These are phyloP conservation scores for Pseudolycoriella hygida DNA, from an alignment of 2,888 invertebrate genomes.

Conservation along the genomic window DNA sequence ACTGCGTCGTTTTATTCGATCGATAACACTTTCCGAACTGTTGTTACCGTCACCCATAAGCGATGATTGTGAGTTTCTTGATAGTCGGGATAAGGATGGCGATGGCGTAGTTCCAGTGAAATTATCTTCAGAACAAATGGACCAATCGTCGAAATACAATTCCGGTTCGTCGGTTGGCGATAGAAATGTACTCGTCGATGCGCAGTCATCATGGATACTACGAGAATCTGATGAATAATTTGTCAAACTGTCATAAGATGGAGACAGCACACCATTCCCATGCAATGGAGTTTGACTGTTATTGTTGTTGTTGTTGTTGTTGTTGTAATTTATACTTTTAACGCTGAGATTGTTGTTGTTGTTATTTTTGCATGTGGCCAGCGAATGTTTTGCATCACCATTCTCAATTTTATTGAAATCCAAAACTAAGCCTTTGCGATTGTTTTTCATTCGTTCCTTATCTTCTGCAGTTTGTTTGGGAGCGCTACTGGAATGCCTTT, in stretches of 20 bases:
- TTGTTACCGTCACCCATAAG: constrained; percentile 14
- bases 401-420: constrained; percentile 37
- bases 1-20: constrained; percentile 73
- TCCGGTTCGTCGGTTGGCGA: constrained; percentile 40
- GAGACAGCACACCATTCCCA: constrained; percentile 14
- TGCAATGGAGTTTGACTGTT: constrained; percentile 4
- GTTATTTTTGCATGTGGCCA: constrained; percentile 7
- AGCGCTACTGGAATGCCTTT: constrained; percentile 20
- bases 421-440: constrained; percentile 37
- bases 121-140: constrained; percentile 36
- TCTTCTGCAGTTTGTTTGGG: constrained; percentile 17
- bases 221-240: constrained; percentile 28
- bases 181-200: constrained; percentile 29
- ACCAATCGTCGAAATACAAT: constrained; percentile 42
- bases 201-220: constrained; percentile 28
- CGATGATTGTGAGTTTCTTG: constrained; percentile 30
- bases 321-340: constrained; percentile 2
- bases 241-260: constrained; percentile 25
- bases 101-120: constrained; percentile 17
- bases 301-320: constrained; percentile 7
- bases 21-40: constrained; percentile 53
- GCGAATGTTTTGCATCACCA: constrained; percentile 9
- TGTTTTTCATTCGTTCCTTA: constrained; percentile 20
- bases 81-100: constrained; percentile 25
- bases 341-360: constrained; percentile 12